These are phyloP conservation scores for Cylas formicarius DNA, from an alignment of 1,140 invertebrate species.

Conservation along the genomic window DNA sequence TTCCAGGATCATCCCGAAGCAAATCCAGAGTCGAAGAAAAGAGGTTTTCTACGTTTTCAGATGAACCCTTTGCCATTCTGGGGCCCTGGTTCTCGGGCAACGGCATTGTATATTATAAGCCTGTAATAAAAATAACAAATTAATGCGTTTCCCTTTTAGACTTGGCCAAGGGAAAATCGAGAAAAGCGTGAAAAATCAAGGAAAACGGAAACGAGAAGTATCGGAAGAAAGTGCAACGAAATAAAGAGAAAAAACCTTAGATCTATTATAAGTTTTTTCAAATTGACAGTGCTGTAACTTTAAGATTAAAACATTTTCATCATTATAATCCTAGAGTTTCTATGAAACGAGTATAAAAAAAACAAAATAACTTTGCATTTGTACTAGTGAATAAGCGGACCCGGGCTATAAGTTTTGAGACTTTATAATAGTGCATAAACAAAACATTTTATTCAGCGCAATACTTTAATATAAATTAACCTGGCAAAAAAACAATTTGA, in stretches of 20 bases:
- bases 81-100: constrained; percentile 77
- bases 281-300: no score
- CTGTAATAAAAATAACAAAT: not conserved
- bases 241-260: not conserved
- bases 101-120: constrained; percentile 53
- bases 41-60: constrained; percentile 73
- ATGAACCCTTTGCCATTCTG: constrained; percentile 77
- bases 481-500: no score
- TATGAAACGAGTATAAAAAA: no score
- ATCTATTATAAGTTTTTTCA: not conserved
- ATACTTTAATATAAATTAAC: no score
- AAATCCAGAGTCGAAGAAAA: constrained; percentile 71
- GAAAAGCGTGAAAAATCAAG: constrained; percentile 55
- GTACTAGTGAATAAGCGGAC: no score
- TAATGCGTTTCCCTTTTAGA: constrained; percentile 38
- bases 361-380: no score
- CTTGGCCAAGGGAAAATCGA: constrained; percentile 51
- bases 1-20: constrained; percentile 63
- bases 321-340: no score
- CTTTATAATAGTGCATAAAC: no score
- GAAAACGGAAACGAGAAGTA: constrained; percentile 42
- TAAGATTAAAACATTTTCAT: no score
- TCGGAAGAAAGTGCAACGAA: constrained; percentile 19
- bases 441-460: no score
- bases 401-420: no score